Evolutionary conservation across 2,113 vertebrate genomes (phyloP).

Genomic region (Poeciliopsis prolifica): DNA sequence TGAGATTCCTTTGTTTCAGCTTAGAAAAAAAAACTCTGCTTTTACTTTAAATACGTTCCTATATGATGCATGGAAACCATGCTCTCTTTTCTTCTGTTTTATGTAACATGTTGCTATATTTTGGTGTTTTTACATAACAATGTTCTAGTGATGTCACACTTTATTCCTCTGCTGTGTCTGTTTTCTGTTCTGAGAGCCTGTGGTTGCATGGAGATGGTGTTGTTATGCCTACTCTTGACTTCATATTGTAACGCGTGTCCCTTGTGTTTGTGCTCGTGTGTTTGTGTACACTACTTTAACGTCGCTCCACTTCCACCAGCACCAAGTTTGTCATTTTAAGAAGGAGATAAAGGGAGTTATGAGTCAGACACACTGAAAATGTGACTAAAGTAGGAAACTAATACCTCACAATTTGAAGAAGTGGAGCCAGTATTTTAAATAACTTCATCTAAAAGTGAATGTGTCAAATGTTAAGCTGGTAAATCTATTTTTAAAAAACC

Average conservation of each 20-base stretch:
- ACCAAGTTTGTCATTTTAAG: neutral
- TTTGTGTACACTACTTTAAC: conserved; percentile 5
- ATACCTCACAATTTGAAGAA: neutral
- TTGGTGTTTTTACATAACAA: neutral
- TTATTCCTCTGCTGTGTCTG: conserved; percentile 11
- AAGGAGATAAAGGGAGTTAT: neutral
- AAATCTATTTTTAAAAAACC: neutral
- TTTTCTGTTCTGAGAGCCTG: conserved; percentile 27
- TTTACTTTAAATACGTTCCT: conserved; percentile 18
- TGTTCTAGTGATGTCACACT: conserved; percentile 13
- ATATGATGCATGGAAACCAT: conserved; percentile 16
- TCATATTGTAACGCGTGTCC: conserved; percentile 36
- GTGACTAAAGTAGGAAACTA: neutral
- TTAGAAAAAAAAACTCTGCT: conserved; percentile 49
- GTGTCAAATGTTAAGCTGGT: neutral
- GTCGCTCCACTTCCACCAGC: neutral
- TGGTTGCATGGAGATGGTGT: conserved; percentile 57
- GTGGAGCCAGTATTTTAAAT: neutral
- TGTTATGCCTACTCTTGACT: conserved; percentile 58
- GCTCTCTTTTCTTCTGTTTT: neutral
- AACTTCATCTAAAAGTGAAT: neutral
- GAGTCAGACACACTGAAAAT: too few species aligned
- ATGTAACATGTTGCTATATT: conserved; percentile 2
- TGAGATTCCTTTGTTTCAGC: conserved; percentile 73
- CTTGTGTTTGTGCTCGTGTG: conserved; percentile 13